These are phyloP conservation scores for Actinia equina DNA, from an alignment of 64 coral and sea anemone species.

Conservation along the genomic window DNA sequence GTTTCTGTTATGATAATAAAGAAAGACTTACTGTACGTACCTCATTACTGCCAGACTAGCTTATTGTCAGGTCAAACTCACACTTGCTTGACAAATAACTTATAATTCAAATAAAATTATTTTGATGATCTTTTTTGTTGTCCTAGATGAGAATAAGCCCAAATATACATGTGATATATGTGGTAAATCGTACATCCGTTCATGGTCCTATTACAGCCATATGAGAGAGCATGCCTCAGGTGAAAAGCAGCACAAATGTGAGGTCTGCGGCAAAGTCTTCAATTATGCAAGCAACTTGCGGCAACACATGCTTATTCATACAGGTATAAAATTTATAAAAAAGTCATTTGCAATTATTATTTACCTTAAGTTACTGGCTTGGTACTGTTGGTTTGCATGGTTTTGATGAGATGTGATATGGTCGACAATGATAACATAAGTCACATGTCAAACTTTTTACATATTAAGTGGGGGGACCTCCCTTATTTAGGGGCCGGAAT, in stretches of 20 bases:
- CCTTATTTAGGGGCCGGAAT: no score
- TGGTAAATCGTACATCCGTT: constrained; percentile 95
- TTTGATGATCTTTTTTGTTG: not conserved
- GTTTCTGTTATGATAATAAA: no score
- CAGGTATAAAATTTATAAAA: constrained; percentile 42
- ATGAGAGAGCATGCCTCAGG: constrained; percentile 99
- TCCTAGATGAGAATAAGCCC: constrained; percentile 85
- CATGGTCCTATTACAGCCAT: constrained; percentile 97
- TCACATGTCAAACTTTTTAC: no score
- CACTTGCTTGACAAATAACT: no score
- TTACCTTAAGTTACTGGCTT: not conserved
- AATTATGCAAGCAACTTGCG: constrained; percentile 98
- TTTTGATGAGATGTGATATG: no score
- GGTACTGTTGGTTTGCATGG: not conserved
- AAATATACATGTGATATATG: constrained; percentile 99
- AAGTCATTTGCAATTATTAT: no score
- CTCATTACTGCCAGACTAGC: no score
- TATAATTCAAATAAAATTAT: not conserved
- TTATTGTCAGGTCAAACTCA: no score
- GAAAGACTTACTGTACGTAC: no score
- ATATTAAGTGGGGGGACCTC: no score
- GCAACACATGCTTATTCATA: constrained; percentile 98
- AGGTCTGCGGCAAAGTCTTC: constrained; percentile 94
- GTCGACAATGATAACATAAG: no score
- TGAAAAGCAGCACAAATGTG: constrained; percentile 99